Evolutionary conservation across 30 jellyfish, hydroid and myxozoan species (phyloP), one percentile per base, ranked within the genome.

Genomic region (Hydra vulgaris): DNA sequence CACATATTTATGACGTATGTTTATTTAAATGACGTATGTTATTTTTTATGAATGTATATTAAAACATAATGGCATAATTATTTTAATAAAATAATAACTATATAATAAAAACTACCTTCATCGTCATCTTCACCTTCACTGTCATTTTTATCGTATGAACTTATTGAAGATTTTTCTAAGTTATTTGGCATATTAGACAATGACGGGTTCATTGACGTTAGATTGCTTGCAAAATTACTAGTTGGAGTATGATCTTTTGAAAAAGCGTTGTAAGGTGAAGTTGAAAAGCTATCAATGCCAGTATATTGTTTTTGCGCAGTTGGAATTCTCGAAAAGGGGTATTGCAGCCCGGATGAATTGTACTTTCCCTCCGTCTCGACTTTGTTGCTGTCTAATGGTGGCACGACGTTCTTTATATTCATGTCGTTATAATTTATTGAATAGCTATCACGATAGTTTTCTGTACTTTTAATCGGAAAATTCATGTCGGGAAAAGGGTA

Each of bases 111-210:
- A n/a, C n/a, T 75, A 75, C 83, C 83, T 26, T 22, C 83, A 1
- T 75, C 83, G 0, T 75, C 83, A 8, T 75, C 83, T 22, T 75
- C 83, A 7, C 26, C 83, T 26, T 75, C 83, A 22, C 83, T 75
- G 5, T 67, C 56, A 19, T 75, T 67, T 26, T 75, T 75, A 17
- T 75, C 83, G 0, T 25, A 53, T 25, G 83, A 75, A 75, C 83
- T 75, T 0, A 71, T 75, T 53, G 83, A 75, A 18, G 83, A 75
- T 23, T 75, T 75, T 17, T 26, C 56, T 17, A 75, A 25, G 71
- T 26, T 40, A 73, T 73, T 73, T 25, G 54, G n/a, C 18, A 75
- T 25, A 21, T 70, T 75, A 67, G 81, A 15, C 67, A 70, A 53
- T 25, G 83, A 25, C 20, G 23, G 79, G 12, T 67, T 40, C 61